Conservation (phyloP, 2,888 invertebrate species). For the Nymphalis c-album region DNA sequence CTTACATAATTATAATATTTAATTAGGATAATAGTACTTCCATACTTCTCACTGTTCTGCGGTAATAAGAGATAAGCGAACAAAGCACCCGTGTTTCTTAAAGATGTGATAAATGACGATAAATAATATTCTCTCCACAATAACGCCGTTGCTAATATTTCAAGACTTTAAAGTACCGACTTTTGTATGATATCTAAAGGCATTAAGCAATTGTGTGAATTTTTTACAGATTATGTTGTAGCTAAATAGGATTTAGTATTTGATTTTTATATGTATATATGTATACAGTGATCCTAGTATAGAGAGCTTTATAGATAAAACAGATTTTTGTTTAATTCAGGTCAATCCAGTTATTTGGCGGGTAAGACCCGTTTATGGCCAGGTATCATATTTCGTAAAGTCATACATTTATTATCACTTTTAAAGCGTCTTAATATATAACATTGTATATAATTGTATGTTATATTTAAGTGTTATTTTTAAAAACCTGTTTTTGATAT, state of each 20-base stretch:
- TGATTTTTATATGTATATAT: neutral
- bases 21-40: neutral
- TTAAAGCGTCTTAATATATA: no score
- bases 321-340: no score
- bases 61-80: conserved; percentile 26
- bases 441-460: no score
- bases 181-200: conserved; percentile 1
- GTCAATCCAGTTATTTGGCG: no score
- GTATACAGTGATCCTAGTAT: neutral
- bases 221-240: neutral
- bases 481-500: no score
- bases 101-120: conserved; percentile 25
- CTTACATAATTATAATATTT: no score
- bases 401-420: no score
- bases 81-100: conserved; percentile 24
- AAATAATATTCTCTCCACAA: conserved; percentile 21
- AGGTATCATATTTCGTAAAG: no score
- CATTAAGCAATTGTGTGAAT: neutral
- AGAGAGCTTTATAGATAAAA: no score
- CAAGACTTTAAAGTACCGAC: neutral
- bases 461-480: no score
- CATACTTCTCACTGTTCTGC: neutral
- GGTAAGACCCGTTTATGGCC: no score
- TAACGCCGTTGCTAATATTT: conserved; percentile 1
- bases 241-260: neutral